Evolutionary conservation across 2,888 invertebrate genomes (phyloP).

Genomic region (Harpalus rufipes): DNA sequence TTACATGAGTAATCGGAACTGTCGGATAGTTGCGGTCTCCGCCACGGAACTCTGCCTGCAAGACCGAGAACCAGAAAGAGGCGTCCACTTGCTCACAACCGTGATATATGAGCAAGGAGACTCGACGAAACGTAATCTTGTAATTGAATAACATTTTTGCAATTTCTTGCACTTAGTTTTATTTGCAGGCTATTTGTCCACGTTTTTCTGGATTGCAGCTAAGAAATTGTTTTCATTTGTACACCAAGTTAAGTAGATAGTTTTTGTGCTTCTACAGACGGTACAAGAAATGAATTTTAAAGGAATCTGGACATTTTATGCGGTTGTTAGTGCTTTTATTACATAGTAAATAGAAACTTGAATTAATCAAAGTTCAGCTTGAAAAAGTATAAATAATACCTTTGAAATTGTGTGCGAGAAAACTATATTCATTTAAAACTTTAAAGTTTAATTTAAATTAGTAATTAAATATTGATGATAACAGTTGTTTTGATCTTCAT

Average conservation of each 20-base stretch:
- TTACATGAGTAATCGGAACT: slow-evolving; percentile 65
- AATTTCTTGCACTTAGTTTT: slow-evolving; percentile 35
- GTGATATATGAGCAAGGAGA: slow-evolving; percentile 39
- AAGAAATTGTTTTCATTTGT: slow-evolving; percentile 27
- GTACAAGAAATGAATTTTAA: neutral
- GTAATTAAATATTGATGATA: too few species aligned
- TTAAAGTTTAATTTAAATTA: too few species aligned
- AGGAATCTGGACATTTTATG: too few species aligned
- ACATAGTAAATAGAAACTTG: too few species aligned
- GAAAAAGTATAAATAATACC: too few species aligned
- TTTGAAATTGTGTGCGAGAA: too few species aligned
- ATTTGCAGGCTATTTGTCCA: slow-evolving; percentile 19
- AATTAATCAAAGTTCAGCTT: too few species aligned
- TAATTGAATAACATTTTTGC: slow-evolving; percentile 61
- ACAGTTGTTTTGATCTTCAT: too few species aligned
- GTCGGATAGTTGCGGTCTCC: slow-evolving; percentile 36
- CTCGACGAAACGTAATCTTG: slow-evolving; percentile 46
- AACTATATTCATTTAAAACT: too few species aligned
- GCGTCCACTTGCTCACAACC: slow-evolving; percentile 41
- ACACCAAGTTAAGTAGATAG: slow-evolving; percentile 9
- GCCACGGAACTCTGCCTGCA: neutral
- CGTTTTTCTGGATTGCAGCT: slow-evolving; percentile 16
- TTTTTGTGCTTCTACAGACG: neutral
- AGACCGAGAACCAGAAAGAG: slow-evolving; percentile 35
- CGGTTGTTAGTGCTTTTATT: too few species aligned